A percentile compares a stretch with the other conserved stretches of the same genome.
Conservation (phyloP, 2,888 invertebrate species). For the Nipponacmea schrenckii region DNA sequence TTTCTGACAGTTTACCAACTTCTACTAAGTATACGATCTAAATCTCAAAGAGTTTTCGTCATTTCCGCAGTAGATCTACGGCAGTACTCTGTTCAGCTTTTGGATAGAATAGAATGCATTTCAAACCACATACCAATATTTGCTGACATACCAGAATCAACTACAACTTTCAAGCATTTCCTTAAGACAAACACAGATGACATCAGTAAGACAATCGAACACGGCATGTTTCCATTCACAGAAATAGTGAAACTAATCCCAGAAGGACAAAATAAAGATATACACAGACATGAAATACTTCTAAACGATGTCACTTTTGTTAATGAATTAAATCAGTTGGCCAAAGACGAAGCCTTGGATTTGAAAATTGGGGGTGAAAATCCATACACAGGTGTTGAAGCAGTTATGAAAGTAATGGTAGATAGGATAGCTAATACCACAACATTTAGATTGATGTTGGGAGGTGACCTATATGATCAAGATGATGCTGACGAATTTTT, state of each 20-base stretch:
- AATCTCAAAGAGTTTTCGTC: not conserved
- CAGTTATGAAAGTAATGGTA: not conserved
- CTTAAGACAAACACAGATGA: not conserved
- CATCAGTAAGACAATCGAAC: not conserved
- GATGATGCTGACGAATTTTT: not conserved
- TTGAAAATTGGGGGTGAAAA: not conserved
- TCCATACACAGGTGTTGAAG: not conserved
- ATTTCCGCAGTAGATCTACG: not conserved
- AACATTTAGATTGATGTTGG: not conserved
- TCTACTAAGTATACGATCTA: not conserved
- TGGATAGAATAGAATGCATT: not conserved
- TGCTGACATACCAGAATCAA: not conserved
- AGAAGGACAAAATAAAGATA: not conserved
- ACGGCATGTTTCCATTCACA: not conserved
- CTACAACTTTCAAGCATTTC: not conserved
- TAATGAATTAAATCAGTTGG: not conserved
- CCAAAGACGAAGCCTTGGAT: not conserved
- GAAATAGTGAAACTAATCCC: not conserved
- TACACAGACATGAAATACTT: not conserved
- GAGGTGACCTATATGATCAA: not conserved
- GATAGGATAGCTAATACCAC: not conserved
- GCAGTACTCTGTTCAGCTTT: not conserved
- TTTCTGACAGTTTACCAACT: not conserved
- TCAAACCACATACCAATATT: not conserved
- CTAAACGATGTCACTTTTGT: not conserved